A percentile compares a stretch with the other conserved stretches of the same genome.
Conservation (phyloP, 1,140 invertebrate genomes). For the Microplitis mediator region DNA sequence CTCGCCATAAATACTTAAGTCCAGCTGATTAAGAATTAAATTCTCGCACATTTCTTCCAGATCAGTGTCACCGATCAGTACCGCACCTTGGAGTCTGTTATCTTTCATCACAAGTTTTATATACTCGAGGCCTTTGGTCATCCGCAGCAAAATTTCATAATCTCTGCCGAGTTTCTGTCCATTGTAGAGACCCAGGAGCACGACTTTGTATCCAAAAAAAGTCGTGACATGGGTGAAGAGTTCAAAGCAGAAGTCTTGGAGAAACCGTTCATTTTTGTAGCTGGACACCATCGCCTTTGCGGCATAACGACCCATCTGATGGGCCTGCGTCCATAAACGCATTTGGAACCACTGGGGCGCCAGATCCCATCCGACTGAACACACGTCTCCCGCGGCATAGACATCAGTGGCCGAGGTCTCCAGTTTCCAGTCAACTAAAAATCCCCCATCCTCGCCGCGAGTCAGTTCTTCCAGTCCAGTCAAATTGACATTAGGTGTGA, state of each 20-base stretch:
- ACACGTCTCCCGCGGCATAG: slow-evolving; percentile 95
- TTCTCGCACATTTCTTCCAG: slow-evolving; percentile 99
- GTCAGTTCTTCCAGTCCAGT: slow-evolving; percentile 65
- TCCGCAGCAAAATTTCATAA: slow-evolving; percentile 87
- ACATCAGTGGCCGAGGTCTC: slow-evolving; percentile 79
- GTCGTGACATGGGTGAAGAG: slow-evolving; percentile 95
- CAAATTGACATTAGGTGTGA: slow-evolving; percentile 73
- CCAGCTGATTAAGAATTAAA: slow-evolving; percentile 93
- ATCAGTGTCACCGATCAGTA: slow-evolving; percentile 96
- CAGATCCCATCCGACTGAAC: slow-evolving; percentile 76
- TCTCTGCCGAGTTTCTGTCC: slow-evolving; percentile 84
- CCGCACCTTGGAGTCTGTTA: slow-evolving; percentile 87
- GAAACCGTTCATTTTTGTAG: slow-evolving; percentile 67
- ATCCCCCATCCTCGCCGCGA: slow-evolving; percentile 73
- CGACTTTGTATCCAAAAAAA: slow-evolving; percentile 94
- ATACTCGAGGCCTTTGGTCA: slow-evolving; percentile 85
- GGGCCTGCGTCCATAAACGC: slow-evolving; percentile 96
- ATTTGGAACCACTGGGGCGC: slow-evolving; percentile 95
- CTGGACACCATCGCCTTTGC: slow-evolving; percentile 86
- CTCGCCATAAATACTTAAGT: slow-evolving; percentile 87
- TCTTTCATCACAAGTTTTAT: slow-evolving; percentile 89
- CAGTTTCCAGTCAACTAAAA: slow-evolving; percentile 86
- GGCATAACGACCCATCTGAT: slow-evolving; percentile 95
- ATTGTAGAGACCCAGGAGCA: slow-evolving; percentile 93
- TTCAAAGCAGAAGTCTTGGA: slow-evolving; percentile 96